A percentile compares a stretch with the other conserved stretches of the same genome.
Conservation (phyloP, 2,113 vertebrate genomes). For the Hypomesus transpacificus region DNA sequence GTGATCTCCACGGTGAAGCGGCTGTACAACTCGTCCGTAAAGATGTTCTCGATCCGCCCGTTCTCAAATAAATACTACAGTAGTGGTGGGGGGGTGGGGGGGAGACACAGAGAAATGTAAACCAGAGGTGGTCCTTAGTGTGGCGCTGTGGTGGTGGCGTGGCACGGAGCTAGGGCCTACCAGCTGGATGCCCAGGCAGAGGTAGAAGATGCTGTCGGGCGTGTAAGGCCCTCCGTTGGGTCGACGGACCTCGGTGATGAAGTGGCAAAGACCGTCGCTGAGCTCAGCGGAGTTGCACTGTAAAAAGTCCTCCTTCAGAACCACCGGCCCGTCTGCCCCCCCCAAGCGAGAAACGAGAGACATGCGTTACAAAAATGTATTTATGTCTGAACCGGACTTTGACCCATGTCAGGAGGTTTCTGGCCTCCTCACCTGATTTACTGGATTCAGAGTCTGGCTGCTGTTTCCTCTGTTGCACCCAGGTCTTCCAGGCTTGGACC, state of each 20-base stretch:
- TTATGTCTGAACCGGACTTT: too few species aligned
- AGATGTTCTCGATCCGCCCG: conserved; percentile 96
- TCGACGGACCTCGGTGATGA: conserved; percentile 89
- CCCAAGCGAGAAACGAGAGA: too few species aligned
- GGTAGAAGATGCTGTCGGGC: conserved; percentile 94
- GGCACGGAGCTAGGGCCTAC: conserved; percentile 57
- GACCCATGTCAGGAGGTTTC: not conserved
- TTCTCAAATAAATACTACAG: conserved; percentile 90
- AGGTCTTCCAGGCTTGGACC: conserved; percentile 91
- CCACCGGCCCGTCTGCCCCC: conserved; percentile 67
- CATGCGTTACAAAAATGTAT: too few species aligned
- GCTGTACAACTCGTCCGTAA: conserved; percentile 89
- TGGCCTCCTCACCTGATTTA: conserved; percentile 59
- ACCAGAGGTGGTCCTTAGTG: conserved; percentile 1
- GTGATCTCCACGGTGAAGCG: conserved; percentile 88
- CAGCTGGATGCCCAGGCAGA: conserved; percentile 99
- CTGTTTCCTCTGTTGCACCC: conserved; percentile 84
- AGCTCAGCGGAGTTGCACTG: conserved; percentile 88
- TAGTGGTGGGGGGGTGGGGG: not conserved
- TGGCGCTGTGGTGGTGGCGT: not conserved
- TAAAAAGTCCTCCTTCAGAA: conserved; percentile 88
- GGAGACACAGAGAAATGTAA: not conserved
- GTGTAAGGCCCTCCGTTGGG: conserved; percentile 88
- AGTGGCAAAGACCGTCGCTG: conserved; percentile 88
- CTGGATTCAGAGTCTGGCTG: conserved; percentile 75